These are phyloP conservation scores for Agriopis aurantiaria DNA, from an alignment of 2,888 invertebrate species.

Conservation along the genomic window DNA sequence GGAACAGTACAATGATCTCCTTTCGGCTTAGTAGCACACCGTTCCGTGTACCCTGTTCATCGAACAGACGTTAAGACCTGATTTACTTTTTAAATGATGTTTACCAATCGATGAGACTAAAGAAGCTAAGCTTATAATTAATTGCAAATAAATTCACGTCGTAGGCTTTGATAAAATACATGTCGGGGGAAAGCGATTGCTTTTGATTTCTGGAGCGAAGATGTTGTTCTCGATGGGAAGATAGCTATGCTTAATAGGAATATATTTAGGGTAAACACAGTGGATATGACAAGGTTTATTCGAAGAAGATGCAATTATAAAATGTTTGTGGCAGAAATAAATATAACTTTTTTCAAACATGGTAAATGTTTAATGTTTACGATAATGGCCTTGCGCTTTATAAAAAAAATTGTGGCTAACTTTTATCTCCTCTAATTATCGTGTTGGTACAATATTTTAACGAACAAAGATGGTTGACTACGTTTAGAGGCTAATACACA, in stretches of 20 bases:
- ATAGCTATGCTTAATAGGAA: background rate
- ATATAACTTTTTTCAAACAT: no score
- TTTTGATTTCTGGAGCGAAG: conserved; percentile 17
- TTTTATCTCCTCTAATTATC: no score
- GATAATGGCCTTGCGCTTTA: no score
- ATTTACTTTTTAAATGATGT: conserved; percentile 41
- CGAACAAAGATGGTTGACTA: no score
- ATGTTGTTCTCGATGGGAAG: conserved; percentile 25
- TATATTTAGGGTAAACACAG: background rate
- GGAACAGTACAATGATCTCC: no score
- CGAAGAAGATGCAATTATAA: background rate
- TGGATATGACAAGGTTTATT: background rate
- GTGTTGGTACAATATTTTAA: no score
- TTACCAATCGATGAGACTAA: conserved; percentile 36
- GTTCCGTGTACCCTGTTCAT: background rate
- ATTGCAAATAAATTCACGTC: conserved; percentile 32
- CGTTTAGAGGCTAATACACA: no score
- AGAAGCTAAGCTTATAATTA: conserved; percentile 27
- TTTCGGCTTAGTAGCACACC: no score
- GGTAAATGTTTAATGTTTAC: no score
- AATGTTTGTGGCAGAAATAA: no score
- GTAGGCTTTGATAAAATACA: no score
- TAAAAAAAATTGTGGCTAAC: no score
- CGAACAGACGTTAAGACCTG: conserved; percentile 9
- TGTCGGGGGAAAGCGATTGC: background rate